Evolutionary conservation across 1,140 invertebrate species (phyloP).

Genomic region (Bombus picipes): DNA sequence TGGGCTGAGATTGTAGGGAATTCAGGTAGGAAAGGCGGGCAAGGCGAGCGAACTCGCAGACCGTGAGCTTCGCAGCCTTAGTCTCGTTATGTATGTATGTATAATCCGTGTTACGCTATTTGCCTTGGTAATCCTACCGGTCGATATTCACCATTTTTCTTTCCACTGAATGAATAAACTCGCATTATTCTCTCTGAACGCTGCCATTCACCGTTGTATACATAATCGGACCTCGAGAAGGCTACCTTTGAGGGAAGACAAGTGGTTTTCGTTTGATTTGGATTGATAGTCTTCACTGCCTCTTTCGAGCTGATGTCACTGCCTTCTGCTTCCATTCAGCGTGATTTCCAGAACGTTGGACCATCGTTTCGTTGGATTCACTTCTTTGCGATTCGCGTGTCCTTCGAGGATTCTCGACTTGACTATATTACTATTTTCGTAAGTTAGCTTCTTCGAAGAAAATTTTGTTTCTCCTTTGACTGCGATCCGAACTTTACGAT

Average conservation of each 20-base stretch:
- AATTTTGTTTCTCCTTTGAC: no score
- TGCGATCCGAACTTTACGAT: rapidly evolving
- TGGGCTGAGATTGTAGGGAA: constrained; percentile 57
- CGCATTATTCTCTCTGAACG: constrained; percentile 14
- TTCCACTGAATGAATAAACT: constrained; percentile 39
- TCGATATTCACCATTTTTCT: constrained; percentile 49
- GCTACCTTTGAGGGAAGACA: neutral
- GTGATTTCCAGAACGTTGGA: no score
- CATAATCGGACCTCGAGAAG: constrained; percentile 18
- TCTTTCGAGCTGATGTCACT: neutral
- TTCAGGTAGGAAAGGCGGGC: constrained; percentile 47
- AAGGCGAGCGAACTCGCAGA: constrained; percentile 30
- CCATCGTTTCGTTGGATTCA: no score
- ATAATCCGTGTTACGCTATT: constrained; percentile 51
- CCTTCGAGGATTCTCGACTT: no score
- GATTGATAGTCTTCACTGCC: neutral
- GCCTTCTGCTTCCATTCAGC: neutral
- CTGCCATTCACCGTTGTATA: constrained; percentile 38
- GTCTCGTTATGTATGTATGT: constrained; percentile 50
- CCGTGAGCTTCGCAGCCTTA: constrained; percentile 32
- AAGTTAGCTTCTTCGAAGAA: no score
- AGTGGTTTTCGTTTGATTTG: neutral
- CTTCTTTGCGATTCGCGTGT: no score
- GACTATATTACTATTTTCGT: no score
- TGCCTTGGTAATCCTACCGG: constrained; percentile 47